Percentiles rank a stretch among this genome's conserved stretches.
phyloP scores from a whole-genome alignment of 2,888 invertebrate genomes.

The Yponomeuta evonymella region DNA sequence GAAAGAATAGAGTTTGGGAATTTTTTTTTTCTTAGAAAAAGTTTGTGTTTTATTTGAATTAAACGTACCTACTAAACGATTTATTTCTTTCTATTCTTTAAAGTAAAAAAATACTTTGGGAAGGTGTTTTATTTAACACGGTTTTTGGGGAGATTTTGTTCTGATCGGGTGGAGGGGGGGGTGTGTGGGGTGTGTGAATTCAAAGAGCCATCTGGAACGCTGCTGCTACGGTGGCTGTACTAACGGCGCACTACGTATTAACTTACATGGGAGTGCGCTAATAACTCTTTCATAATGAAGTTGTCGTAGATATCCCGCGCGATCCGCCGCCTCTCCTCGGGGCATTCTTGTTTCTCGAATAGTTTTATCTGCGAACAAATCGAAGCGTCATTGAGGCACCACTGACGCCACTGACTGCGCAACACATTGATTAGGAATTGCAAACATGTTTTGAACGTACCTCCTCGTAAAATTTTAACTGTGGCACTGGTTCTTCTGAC shows the following conservation, averaged over 20 bases:
- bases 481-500: conserved; percentile 97
- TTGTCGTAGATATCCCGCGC: conserved; percentile 99
- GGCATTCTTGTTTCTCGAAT: conserved; percentile 98
- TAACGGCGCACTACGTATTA: not conserved
- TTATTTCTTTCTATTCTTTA: no score
- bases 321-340: conserved; percentile 95
- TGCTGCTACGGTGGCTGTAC: not conserved
- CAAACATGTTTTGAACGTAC: conserved; percentile 70
- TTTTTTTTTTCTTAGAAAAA: no score
- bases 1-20: no score
- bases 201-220: no score
- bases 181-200: no score
- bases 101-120: no score
- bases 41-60: no score
- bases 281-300: conserved; percentile 99
- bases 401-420: not conserved
- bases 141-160: no score
- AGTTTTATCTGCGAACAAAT: conserved; percentile 91
- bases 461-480: conserved; percentile 99
- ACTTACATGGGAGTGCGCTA: conserved; percentile 98
- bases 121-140: no score
- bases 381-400: conserved; percentile 17
- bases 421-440: not conserved
- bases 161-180: no score
- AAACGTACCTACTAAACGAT: no score